Percentiles rank a stretch among this genome's conserved stretches.
These are phyloP conservation scores for Littorina saxatilis DNA, from an alignment of 1,140 invertebrate genomes.

Conservation along the genomic window DNA sequence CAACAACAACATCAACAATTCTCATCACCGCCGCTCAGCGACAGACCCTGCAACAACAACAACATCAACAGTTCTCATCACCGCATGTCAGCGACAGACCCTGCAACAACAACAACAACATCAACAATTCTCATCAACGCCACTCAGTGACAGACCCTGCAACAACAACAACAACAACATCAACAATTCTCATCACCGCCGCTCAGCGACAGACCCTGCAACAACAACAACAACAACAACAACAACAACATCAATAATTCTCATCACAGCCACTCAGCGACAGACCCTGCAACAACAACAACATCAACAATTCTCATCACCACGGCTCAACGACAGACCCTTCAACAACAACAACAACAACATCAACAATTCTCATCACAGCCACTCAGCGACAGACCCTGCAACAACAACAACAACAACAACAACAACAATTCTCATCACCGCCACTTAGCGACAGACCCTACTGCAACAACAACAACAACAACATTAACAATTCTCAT, in stretches of 20 bases:
- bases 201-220: slow-evolving; percentile 87
- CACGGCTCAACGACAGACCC: slow-evolving; percentile 92
- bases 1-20: no score
- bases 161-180: neutral
- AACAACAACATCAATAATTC: neutral
- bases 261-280: no score
- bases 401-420: slow-evolving; percentile 1
- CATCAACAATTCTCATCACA: slow-evolving; percentile 86
- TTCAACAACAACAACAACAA: slow-evolving; percentile 42
- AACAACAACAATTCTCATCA: slow-evolving; percentile 88
- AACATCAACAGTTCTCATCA: neutral
- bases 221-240: neutral
- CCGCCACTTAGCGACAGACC: slow-evolving; percentile 92
- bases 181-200: slow-evolving; percentile 90
- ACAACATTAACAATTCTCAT: slow-evolving; percentile 81
- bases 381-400: slow-evolving; percentile 91
- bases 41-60: slow-evolving; percentile 81
- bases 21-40: slow-evolving; percentile 92
- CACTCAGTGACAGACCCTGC: slow-evolving; percentile 89
- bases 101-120: no score
- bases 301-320: slow-evolving; percentile 83
- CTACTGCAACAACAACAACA: slow-evolving; percentile 70
- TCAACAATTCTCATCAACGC: slow-evolving; percentile 85
- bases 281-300: no score
- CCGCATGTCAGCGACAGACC: no score